These are phyloP conservation scores for Clistopyga incitator DNA, from an alignment of 2,888 invertebrate genomes.

Conservation along the genomic window DNA sequence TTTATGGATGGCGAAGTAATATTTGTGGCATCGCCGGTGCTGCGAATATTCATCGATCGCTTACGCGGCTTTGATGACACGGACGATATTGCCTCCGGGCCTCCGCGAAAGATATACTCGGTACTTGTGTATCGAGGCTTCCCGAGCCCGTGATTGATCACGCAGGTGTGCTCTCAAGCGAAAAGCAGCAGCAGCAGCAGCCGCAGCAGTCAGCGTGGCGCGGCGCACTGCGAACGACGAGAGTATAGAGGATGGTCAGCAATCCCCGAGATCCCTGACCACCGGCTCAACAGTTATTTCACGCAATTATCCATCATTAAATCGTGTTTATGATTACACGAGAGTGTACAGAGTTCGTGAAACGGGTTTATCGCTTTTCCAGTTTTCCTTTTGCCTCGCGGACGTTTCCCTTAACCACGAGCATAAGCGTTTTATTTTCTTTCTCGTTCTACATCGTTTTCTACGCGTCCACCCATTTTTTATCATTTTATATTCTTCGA, in stretches of 20 bases:
- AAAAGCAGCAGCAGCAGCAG: background rate
- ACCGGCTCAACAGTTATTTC: constrained; percentile 61
- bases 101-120: background rate
- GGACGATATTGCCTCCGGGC: constrained; percentile 22
- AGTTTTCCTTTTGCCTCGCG: constrained; percentile 47
- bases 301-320: constrained; percentile 66
- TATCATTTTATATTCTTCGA: no score
- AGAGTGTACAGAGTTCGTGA: constrained; percentile 31
- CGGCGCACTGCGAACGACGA: background rate
- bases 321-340: constrained; percentile 49
- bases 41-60: constrained; percentile 25
- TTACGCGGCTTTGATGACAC: constrained; percentile 6
- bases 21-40: background rate
- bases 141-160: constrained; percentile 33
- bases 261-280: constrained; percentile 52
- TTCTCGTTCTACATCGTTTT: background rate
- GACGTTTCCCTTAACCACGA: constrained; percentile 39
- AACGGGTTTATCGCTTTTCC: constrained; percentile 50
- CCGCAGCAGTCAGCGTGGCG: constrained; percentile 20
- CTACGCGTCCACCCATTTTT: background rate
- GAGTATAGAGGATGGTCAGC: constrained; percentile 9
- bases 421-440: constrained; percentile 14
- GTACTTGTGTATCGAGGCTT: constrained; percentile 1
- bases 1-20: background rate
- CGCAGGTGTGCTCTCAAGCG: constrained; percentile 26